A percentile compares a stretch with the other conserved stretches of the same genome.
Conservation (phyloP, 2,113 vertebrate genomes). For the Motacilla alba region DNA sequence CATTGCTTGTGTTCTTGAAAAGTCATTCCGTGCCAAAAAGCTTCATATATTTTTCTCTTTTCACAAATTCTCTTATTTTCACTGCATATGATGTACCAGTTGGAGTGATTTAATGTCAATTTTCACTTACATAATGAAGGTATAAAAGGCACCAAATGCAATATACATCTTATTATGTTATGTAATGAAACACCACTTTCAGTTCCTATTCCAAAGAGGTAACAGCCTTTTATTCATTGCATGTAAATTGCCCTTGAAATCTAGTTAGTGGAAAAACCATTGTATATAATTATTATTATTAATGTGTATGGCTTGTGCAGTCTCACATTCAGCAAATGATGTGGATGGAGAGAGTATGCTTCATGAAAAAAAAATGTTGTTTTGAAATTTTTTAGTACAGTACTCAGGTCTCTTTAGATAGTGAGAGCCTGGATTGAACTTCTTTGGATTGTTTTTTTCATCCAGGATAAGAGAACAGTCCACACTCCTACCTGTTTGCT, state of each 20-base stretch:
- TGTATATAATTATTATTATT: conserved; percentile 17
- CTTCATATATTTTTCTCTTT: neutral
- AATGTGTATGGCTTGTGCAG: neutral
- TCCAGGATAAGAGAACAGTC: neutral
- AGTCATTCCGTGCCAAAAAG: neutral
- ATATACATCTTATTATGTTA: conserved; percentile 8
- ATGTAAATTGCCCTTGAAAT: conserved; percentile 27
- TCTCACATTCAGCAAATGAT: neutral
- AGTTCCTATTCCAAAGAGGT: neutral
- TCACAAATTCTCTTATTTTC: conserved; percentile 12
- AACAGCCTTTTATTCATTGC: conserved; percentile 16
- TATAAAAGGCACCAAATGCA: conserved; percentile 32
- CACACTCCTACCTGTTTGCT: neutral
- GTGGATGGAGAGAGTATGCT: neutral
- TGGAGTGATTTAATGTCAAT: conserved; percentile 34
- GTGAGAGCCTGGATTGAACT: neutral
- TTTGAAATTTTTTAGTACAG: neutral
- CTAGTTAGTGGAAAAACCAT: conserved; percentile 12
- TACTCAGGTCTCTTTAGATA: neutral
- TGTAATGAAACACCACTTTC: conserved; percentile 7
- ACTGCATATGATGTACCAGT: neutral
- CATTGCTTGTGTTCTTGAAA: neutral
- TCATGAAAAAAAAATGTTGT: neutral
- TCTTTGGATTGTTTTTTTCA: neutral
- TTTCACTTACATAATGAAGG: conserved; percentile 25